Percentiles rank a stretch among this genome's conserved stretches.
Evolutionary conservation across 2,888 invertebrate species (phyloP).

Genomic region (Eustalomyia histrio): DNA sequence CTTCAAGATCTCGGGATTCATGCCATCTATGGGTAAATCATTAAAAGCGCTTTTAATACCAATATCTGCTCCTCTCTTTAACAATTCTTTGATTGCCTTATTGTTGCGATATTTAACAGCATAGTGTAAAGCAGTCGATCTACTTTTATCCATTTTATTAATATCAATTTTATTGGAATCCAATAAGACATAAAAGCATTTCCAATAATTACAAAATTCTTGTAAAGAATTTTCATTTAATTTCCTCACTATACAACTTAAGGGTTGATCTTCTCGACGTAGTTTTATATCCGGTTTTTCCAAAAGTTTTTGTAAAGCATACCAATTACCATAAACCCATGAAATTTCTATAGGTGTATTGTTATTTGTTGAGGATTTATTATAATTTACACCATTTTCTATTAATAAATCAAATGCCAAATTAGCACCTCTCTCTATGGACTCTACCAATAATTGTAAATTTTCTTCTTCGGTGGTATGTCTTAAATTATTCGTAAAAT

Average conservation of each 20-base stretch:
- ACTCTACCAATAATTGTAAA: slow-evolving; percentile 72
- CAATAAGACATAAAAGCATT: slow-evolving; percentile 83
- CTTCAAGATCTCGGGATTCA: slow-evolving; percentile 84
- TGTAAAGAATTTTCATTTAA: slow-evolving; percentile 80
- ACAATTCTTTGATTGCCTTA: slow-evolving; percentile 82
- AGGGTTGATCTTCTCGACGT: slow-evolving; percentile 80
- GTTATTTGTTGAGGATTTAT: slow-evolving; percentile 67
- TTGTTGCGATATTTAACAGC: slow-evolving; percentile 85
- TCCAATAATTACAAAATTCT: slow-evolving; percentile 81
- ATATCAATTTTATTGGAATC: slow-evolving; percentile 82
- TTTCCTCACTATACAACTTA: slow-evolving; percentile 82
- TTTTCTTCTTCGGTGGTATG: slow-evolving; percentile 72
- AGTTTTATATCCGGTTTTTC: slow-evolving; percentile 80
- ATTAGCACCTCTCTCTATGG: slow-evolving; percentile 82
- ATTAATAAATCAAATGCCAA: slow-evolving; percentile 81
- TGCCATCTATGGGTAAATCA: slow-evolving; percentile 86
- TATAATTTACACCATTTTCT: slow-evolving; percentile 81
- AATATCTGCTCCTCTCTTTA: slow-evolving; percentile 86
- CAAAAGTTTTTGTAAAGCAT: slow-evolving; percentile 72
- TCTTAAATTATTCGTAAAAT: slow-evolving; percentile 76
- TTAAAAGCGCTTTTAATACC: slow-evolving; percentile 84
- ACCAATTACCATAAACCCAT: slow-evolving; percentile 81
- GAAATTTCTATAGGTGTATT: slow-evolving; percentile 83
- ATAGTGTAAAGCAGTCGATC: slow-evolving; percentile 87
- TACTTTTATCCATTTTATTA: slow-evolving; percentile 83